Evolutionary conservation across 2,797 vertebrate genomes (phyloP).

Genomic region (Smutsia gigantea): DNA sequence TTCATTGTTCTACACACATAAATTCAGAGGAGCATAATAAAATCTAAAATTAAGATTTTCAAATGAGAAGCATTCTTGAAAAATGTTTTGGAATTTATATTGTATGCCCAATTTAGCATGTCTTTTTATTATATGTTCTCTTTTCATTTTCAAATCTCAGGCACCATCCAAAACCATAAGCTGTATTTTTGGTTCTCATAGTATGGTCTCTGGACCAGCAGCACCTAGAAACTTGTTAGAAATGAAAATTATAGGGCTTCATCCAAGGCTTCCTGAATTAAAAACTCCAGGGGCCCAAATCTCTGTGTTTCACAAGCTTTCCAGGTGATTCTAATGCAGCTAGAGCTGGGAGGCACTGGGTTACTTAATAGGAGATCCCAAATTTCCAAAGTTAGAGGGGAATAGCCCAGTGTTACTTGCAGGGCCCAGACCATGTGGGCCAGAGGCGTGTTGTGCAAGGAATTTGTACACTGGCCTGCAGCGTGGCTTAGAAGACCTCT

Average conservation of each 20-base stretch:
- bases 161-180: not conserved
- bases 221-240: not conserved
- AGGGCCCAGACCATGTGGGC: not conserved
- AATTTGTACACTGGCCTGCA: not conserved
- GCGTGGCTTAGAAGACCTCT: not conserved
- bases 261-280: not conserved
- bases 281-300: not conserved
- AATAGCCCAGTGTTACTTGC: not conserved
- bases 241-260: not conserved
- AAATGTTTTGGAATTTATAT: constrained; percentile 29
- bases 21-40: constrained; percentile 18
- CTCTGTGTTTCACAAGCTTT: not conserved
- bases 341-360: not conserved
- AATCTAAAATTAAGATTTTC: constrained; percentile 52
- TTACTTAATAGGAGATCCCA: not conserved
- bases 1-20: constrained; percentile 29
- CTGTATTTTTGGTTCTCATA: not conserved
- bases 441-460: not conserved
- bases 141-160: constrained; percentile 30
- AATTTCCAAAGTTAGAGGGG: not conserved
- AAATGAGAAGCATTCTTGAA: not conserved
- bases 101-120: not conserved
- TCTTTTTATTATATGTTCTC: not conserved
- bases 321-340: not conserved
- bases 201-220: not conserved